Conservation (phyloP, 2,888 invertebrate genomes). For the Pristionchus arcanus region DNA sequence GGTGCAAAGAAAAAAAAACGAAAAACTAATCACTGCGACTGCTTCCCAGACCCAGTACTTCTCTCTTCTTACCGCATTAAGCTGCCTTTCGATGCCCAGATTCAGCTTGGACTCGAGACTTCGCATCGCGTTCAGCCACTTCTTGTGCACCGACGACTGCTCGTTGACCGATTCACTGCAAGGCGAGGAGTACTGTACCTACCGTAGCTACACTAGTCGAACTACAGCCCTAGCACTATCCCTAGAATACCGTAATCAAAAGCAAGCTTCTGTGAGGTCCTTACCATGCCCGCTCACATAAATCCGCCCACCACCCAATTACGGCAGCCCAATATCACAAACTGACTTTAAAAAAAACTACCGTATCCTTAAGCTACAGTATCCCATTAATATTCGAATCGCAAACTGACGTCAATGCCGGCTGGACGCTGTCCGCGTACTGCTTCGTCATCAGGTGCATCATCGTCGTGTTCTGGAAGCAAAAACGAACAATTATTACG, state of each 20-base stretch:
- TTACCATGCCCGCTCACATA: too few species aligned
- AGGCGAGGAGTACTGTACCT: neutral
- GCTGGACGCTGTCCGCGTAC: conserved; percentile 91
- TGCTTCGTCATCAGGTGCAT: conserved; percentile 94
- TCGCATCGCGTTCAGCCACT: conserved; percentile 90
- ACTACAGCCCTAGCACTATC: too few species aligned
- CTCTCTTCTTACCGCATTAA: conserved; percentile 87
- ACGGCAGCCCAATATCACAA: too few species aligned
- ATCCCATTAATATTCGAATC: neutral
- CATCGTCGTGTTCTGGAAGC: conserved; percentile 89
- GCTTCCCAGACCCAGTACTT: too few species aligned
- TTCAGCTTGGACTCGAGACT: conserved; percentile 94
- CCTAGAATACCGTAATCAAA: neutral
- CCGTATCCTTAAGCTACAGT: neutral
- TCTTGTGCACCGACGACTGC: conserved; percentile 88
- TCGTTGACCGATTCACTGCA: conserved; percentile 90
- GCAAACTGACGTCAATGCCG: conserved; percentile 84
- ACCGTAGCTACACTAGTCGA: neutral
- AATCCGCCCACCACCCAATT: too few species aligned
- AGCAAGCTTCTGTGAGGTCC: too few species aligned
- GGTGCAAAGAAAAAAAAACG: too few species aligned
- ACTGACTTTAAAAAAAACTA: too few species aligned
- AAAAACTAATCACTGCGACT: too few species aligned
- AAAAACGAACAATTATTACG: neutral
- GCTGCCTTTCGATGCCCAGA: conserved; percentile 84